Conservation (phyloP, 2,888 invertebrate genomes). For the Lasioglossum morio region DNA sequence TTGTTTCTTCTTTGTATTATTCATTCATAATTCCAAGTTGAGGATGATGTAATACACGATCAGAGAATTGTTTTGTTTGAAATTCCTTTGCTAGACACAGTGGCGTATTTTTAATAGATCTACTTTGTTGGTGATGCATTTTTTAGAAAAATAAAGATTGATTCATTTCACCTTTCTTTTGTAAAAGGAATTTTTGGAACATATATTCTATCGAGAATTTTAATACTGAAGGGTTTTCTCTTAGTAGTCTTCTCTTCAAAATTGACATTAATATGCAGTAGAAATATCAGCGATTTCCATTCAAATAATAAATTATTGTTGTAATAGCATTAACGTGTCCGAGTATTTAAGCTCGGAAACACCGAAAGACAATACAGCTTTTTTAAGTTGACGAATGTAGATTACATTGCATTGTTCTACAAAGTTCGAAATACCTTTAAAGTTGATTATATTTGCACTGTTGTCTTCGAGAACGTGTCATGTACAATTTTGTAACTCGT, state of each 20-base stretch:
- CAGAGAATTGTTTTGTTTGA: background rate
- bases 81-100: background rate
- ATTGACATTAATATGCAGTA: background rate
- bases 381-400: background rate
- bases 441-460: background rate
- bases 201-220: background rate
- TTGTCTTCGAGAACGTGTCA: background rate
- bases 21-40: background rate
- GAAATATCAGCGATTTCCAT: background rate
- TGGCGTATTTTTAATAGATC: background rate
- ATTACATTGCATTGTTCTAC: background rate
- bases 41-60: background rate
- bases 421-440: background rate
- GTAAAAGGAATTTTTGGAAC: background rate
- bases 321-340: background rate
- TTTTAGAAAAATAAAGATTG: background rate
- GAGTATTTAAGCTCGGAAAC: background rate
- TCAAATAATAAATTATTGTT: background rate
- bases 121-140: background rate
- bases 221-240: background rate
- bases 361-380: background rate
- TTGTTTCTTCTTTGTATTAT: background rate
- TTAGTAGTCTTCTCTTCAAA: background rate
- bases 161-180: background rate
- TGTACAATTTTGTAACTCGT: background rate